Base-by-base conservation (phyloP, 2,888 invertebrate genomes). In the Parasteatoda lunata region DNA sequence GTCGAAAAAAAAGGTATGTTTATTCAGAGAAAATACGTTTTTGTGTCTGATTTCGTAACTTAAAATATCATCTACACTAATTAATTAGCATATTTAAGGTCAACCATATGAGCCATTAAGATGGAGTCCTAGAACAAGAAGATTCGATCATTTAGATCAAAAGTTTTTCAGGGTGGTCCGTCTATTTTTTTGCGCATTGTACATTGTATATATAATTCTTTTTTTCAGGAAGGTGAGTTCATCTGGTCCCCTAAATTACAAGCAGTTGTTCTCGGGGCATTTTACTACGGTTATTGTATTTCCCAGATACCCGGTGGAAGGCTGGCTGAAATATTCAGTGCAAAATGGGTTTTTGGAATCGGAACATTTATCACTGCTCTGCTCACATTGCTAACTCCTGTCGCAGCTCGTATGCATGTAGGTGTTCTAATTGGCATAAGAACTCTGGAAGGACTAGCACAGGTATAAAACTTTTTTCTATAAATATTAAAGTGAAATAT, bases 211-310 rank as follows among this genome's bases (percentile, higher is more conserved):
- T 30, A 30, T 30, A 30, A 30, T 15, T 45, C 2, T 4, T 70
- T 54, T 45, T 45, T 69, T 0, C 15, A 88, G 87, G 72, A 83
- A 30, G 87, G 87, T 3, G 87, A 83, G 8, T 88, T 82, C 11
- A 15, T 91, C 0, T 97, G 97, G 97, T 94, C 95, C 90, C 94
- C 95, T 0, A 94, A 94, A 91, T 94, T 95, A 69, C 95, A 95
- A 92, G 97, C 97, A 0, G 92, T 95, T 77, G 94, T 97, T 48
- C 92, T 97, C 77, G 96, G 96, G 90, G 96, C 96, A 0, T 97
- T 97, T 92, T 97, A 97, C 93, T 97, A 97, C 91, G 97, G 97
- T 0, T 97, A 97, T 92, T 94, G 97, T 84, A 92, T 95, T 85
- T 97, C 97, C 0, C 97, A 96, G 92, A 93, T 97, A 64, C 93